Percentiles rank a stretch among this genome's conserved stretches.
Evolutionary conservation across 1,140 invertebrate genomes (phyloP).

Genomic region (Acromyrmex charruanus): DNA sequence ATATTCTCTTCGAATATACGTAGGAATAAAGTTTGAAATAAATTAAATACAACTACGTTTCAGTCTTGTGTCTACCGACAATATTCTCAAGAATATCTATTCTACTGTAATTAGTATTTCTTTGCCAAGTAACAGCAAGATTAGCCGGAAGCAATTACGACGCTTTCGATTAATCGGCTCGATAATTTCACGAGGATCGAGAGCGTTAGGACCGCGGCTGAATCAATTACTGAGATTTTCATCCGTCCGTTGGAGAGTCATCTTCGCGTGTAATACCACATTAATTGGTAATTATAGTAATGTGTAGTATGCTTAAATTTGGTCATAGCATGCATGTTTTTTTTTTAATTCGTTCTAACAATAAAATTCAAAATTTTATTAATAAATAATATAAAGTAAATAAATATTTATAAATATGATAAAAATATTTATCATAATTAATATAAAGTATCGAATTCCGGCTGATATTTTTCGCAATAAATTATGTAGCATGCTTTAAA

Average conservation of each 20-base stretch:
- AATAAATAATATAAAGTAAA: neutral
- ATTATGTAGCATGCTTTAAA: no score
- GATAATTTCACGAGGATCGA: conserved; percentile 74
- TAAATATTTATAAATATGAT: no score
- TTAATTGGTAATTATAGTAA: conserved; percentile 80
- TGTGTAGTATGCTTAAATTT: conserved; percentile 46
- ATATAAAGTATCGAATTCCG: neutral
- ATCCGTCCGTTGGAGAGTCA: conserved; percentile 59
- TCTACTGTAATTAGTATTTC: conserved; percentile 45
- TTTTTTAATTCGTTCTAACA: neutral
- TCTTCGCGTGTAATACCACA: conserved; percentile 74
- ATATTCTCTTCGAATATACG: neutral
- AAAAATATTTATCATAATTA: neutral
- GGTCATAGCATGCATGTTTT: neutral
- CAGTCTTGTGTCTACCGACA: neutral
- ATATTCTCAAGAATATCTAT: conserved; percentile 6
- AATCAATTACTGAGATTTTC: conserved; percentile 78
- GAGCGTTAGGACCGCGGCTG: conserved; percentile 63
- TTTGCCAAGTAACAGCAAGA: conserved; percentile 56
- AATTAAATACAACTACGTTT: neutral
- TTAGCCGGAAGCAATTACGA: conserved; percentile 74
- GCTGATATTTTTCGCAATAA: no score
- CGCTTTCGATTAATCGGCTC: conserved; percentile 68
- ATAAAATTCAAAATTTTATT: neutral
- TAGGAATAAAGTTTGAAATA: neutral